A percentile compares a stretch with the other conserved stretches of the same genome.
phyloP scores from a whole-genome alignment of 2,888 invertebrate species.

The Yponomeuta evonymella region DNA sequence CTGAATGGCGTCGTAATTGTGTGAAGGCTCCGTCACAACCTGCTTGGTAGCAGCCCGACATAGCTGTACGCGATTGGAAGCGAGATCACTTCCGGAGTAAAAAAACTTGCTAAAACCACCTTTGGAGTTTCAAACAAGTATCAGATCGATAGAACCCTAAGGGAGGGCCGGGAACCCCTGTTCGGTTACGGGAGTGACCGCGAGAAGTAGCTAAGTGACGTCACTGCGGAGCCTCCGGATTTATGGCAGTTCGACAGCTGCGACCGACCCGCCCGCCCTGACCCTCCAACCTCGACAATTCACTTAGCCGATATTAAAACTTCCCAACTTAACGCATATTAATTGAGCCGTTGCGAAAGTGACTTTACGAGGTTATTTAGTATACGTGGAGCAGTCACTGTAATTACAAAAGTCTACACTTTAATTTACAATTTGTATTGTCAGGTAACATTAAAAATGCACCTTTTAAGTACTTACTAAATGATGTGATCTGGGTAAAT shows the following conservation, averaged over 20 bases:
- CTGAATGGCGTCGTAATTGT: slow-evolving; percentile 27
- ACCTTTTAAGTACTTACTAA: too few relatives aligned
- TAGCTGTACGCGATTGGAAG: neutral
- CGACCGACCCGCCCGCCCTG: slow-evolving; percentile 12
- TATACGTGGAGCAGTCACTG: neutral
- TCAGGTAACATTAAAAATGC: neutral
- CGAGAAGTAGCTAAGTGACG: slow-evolving; percentile 1
- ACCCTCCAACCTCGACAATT: slow-evolving; percentile 2
- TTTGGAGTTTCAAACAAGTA: neutral
- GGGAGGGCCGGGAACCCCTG: neutral
- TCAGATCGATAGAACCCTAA: neutral
- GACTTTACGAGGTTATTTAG: neutral
- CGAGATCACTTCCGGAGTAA: neutral
- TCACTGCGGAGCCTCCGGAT: slow-evolving; percentile 18
- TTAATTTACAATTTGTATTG: neutral
- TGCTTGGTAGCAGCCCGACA: neutral
- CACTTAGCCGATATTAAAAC: slow-evolving; percentile 3
- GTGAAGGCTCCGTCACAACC: slow-evolving; percentile 8
- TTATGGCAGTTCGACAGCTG: slow-evolving; percentile 25
- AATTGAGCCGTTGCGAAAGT: neutral
- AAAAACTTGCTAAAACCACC: neutral
- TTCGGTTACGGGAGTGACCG: slow-evolving; percentile 9
- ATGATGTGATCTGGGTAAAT: too few relatives aligned
- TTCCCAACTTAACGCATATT: neutral
- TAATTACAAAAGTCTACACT: neutral